Percentiles rank a stretch among this genome's conserved stretches.
phyloP scores from a whole-genome alignment of 2,113 vertebrate genomes.

The Glaucidium brasilianum region DNA sequence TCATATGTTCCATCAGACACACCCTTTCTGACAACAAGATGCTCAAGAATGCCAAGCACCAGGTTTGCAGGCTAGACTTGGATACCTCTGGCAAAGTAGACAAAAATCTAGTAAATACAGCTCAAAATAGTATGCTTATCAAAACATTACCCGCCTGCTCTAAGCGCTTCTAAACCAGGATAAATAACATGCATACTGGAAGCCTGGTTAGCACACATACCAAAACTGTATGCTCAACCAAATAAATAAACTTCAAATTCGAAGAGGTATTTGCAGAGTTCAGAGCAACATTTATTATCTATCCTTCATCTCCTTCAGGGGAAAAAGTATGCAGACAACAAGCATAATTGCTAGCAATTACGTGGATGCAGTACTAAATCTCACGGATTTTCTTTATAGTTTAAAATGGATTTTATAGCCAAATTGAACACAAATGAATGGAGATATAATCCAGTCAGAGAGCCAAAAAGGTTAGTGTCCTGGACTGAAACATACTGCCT shows the following conservation, averaged over 20 bases:
- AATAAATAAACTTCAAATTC: background rate
- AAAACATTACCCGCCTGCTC: background rate
- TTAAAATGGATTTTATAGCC: background rate
- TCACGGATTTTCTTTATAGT: background rate
- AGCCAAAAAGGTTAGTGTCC: background rate
- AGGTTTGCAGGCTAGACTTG: background rate
- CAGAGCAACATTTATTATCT: background rate
- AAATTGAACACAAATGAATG: background rate
- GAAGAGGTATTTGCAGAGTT: background rate
- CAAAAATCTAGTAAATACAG: background rate
- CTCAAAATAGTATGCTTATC: background rate
- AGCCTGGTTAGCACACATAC: background rate
- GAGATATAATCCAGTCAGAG: background rate
- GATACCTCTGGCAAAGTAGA: background rate
- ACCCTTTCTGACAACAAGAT: background rate
- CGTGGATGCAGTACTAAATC: background rate
- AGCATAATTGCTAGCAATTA: background rate
- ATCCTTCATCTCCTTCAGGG: background rate
- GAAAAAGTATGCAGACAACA: background rate
- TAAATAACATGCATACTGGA: background rate
- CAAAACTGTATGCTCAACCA: background rate
- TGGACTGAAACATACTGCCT: background rate
- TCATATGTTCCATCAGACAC: background rate
- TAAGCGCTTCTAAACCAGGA: background rate
- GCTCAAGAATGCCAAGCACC: background rate